Evolutionary conservation across 1,140 invertebrate species (phyloP).

Genomic region (Magallana ariakensis): DNA sequence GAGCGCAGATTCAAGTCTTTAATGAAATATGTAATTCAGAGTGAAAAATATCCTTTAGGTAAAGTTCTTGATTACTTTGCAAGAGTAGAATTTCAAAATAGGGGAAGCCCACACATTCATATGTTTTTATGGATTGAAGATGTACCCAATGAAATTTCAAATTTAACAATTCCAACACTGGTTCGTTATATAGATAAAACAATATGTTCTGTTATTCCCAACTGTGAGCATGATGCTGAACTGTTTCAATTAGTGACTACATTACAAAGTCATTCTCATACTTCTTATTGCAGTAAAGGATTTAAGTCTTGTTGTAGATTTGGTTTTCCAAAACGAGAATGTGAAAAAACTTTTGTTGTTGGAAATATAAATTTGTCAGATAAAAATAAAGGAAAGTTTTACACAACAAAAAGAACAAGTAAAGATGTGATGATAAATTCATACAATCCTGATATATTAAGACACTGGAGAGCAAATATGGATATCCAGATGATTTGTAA

Average conservation of each 20-base stretch:
- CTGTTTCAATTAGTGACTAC: slow-evolving; percentile 44
- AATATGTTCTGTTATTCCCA: slow-evolving; percentile 43
- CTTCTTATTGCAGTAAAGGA: slow-evolving; percentile 57
- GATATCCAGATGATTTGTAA: slow-evolving; percentile 59
- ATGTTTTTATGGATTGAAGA: slow-evolving; percentile 78
- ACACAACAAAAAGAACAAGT: slow-evolving; percentile 45
- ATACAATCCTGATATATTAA: slow-evolving; percentile 57
- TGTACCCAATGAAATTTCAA: slow-evolving; percentile 61
- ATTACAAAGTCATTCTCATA: slow-evolving; percentile 56
- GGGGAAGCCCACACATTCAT: slow-evolving; percentile 80
- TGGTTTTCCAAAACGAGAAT: slow-evolving; percentile 57
- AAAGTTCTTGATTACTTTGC: background rate
- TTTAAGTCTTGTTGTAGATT: slow-evolving; percentile 59
- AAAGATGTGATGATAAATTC: slow-evolving; percentile 57
- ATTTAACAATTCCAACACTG: slow-evolving; percentile 53
- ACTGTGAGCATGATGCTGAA: slow-evolving; percentile 16
- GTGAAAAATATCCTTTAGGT: background rate
- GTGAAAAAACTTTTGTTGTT: slow-evolving; percentile 5
- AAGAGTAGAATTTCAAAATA: slow-evolving; percentile 60
- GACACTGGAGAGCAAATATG: slow-evolving; percentile 62
- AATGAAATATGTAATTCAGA: slow-evolving; percentile 53
- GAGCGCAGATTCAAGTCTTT: slow-evolving; percentile 52
- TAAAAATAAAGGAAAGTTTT: slow-evolving; percentile 55
- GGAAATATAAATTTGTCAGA: slow-evolving; percentile 42
- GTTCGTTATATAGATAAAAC: slow-evolving; percentile 22